These are phyloP conservation scores for Chirona hameri DNA, from an alignment of 2,888 invertebrate species.

Conservation along the genomic window DNA sequence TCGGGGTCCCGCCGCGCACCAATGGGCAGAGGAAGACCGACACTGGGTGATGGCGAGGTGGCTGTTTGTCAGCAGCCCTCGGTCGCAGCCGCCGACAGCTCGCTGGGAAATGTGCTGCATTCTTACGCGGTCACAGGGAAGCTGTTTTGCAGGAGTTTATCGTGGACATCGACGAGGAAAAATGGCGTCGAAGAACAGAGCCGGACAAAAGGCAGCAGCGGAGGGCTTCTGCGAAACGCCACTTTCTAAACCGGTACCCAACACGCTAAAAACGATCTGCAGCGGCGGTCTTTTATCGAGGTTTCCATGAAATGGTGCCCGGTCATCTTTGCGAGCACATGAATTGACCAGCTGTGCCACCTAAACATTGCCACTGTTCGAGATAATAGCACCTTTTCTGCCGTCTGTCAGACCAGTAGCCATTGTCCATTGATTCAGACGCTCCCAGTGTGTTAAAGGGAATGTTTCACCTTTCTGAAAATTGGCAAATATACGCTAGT, in stretches of 20 bases:
- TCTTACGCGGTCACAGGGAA: background rate
- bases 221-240: background rate
- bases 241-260: background rate
- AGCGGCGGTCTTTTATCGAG: background rate
- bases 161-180: background rate
- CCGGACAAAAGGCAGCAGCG: background rate
- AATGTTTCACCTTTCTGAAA: too few species aligned
- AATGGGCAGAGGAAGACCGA: background rate
- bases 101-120: background rate
- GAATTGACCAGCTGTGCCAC: too few species aligned
- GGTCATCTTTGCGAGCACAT: background rate
- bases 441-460: background rate
- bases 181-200: background rate
- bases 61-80: background rate
- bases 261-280: background rate
- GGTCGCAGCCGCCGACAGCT: too few species aligned
- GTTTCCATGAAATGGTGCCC: background rate
- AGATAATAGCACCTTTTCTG: background rate
- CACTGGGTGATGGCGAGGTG: background rate
- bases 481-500: too few species aligned
- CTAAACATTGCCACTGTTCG: background rate
- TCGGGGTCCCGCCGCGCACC: background rate
- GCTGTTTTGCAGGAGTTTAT: conserved; percentile 4
- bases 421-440: background rate
- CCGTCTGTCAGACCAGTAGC: too few species aligned